Evolutionary conservation across 2,113 vertebrate species (phyloP), one percentile per base, ranked within the genome.

Genomic region (Centropus unirufus): DNA sequence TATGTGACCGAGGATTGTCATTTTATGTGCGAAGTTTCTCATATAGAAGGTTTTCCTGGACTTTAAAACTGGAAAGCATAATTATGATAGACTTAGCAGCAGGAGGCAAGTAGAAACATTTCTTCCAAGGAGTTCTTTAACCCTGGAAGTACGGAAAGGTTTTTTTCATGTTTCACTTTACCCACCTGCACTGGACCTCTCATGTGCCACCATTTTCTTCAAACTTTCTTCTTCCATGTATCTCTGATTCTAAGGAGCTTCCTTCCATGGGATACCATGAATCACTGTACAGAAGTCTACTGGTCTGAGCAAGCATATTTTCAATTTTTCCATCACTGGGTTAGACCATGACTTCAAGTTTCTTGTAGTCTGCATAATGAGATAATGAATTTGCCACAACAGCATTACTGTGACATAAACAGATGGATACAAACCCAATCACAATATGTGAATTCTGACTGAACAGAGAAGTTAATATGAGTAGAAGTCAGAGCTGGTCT

Each of bases 81-180:
- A 76, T 64, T 79, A 7, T 20, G 39, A 64, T 78, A 23, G 54
- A 42, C 17, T 63, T 69, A 55, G 27, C 30, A 75, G 42, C 47
- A 72, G 39, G 44, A 94, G 14, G 23, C 30, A 88, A 54, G 14
- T 49, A 44, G 79, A 49, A 46, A 27, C 5, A 23, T 59, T 91
- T 87, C 24, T 81, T 66, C 47, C 34, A 89, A 89, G 52, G 30
- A 83, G 24, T 87, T 91, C 32, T 69, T 84, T 81, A 78, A 78
- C 39, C 59, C 13, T 86, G 39, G 9, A 57, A 66, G 9, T 62
- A 70, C 57, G 22, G 0, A 0, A 74, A 27, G 4, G 18, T 39
- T 14, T 46, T 36, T 69, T 54, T 78, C 5, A 1, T 36, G 27
- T 69, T 81, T 87, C 21, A 12, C 3, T 2, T 74, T 18, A 19